Evolutionary conservation across 1,140 invertebrate species (phyloP).

Genomic region (Ridgeia piscesae): DNA sequence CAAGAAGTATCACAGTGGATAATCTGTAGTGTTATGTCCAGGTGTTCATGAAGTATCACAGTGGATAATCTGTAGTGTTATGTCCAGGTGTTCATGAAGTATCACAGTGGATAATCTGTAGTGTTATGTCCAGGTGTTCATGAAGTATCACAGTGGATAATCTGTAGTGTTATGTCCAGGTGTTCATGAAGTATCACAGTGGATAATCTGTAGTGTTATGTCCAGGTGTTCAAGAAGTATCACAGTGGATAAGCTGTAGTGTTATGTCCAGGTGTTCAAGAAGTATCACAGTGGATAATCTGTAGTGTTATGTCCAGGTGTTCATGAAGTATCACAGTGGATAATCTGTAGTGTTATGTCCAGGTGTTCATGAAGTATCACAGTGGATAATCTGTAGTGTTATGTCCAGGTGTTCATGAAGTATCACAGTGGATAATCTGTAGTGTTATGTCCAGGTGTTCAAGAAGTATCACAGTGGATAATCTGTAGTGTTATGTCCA

Average conservation of each 20-base stretch:
- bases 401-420: too few relatives aligned
- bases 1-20: not conserved
- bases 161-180: constrained; percentile 23
- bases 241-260: constrained; percentile 29
- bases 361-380: too few relatives aligned
- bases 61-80: too few relatives aligned
- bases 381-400: too few relatives aligned
- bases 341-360: too few relatives aligned
- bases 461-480: too few relatives aligned
- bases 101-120: not conserved
- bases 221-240: constrained; percentile 32
- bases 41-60: too few relatives aligned
- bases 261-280: too few relatives aligned
- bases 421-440: not conserved
- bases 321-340: too few relatives aligned
- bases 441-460: not conserved
- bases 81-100: not conserved
- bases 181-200: too few relatives aligned
- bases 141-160: constrained; percentile 29
- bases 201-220: not conserved
- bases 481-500: not conserved
- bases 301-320: too few relatives aligned
- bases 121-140: constrained; percentile 30
- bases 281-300: too few relatives aligned
- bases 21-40: not conserved